These are phyloP conservation scores for Proteles cristata DNA, from an alignment of 2,113 vertebrate genomes.

Conservation along the genomic window DNA sequence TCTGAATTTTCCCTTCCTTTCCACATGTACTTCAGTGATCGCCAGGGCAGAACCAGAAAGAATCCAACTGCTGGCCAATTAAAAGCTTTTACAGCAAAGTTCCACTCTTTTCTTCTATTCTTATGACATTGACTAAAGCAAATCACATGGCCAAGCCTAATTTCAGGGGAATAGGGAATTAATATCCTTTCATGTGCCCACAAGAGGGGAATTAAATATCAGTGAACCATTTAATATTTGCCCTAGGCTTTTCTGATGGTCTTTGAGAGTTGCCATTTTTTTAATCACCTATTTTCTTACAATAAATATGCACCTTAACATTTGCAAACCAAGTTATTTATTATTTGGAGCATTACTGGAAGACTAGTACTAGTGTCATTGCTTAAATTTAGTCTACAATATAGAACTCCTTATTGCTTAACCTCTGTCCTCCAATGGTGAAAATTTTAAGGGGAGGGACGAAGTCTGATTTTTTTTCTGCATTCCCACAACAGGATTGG, in stretches of 20 bases:
- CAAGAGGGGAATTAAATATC: neutral
- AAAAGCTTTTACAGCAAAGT: neutral
- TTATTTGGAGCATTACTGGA: neutral
- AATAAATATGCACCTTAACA: neutral
- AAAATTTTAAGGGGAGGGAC: neutral
- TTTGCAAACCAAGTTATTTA: constrained; percentile 26
- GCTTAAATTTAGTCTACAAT: neutral
- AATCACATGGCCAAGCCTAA: neutral
- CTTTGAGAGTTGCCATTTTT: neutral
- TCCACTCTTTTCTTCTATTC: neutral
- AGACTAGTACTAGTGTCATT: neutral
- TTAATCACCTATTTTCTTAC: neutral
- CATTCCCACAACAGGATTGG: neutral
- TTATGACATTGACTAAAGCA: neutral
- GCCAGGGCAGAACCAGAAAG: neutral
- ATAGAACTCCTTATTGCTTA: neutral
- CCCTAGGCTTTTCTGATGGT: neutral
- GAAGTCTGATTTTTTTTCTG: neutral
- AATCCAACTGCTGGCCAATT: neutral
- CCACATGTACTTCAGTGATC: neutral
- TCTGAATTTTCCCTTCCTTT: neutral
- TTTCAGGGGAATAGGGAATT: neutral
- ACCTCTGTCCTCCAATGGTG: neutral
- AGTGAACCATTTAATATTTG: neutral
- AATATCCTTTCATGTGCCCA: neutral